Conservation (phyloP, 2,888 invertebrate genomes). For the Himalopsyche japonica region DNA sequence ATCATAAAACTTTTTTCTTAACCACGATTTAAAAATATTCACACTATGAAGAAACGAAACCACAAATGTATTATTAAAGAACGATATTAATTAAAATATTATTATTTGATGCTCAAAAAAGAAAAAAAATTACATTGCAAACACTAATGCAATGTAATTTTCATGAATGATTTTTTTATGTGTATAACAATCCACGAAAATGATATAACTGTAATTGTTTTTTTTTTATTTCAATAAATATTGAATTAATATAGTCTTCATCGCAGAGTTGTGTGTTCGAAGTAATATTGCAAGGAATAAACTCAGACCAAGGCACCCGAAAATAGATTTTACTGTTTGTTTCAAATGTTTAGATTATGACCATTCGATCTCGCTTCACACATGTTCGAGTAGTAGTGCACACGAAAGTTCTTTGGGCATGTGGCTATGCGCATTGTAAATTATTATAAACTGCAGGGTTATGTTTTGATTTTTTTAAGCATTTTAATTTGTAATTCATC, state of each 20-base stretch:
- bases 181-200: too few relatives aligned
- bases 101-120: too few relatives aligned
- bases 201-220: too few relatives aligned
- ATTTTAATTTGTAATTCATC: too few relatives aligned
- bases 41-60: too few relatives aligned
- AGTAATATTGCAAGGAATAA: background rate
- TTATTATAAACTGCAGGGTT: background rate
- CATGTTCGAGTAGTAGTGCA: slow-evolving; percentile 7
- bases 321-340: slow-evolving; percentile 41
- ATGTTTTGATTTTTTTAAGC: background rate
- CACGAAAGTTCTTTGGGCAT: slow-evolving; percentile 2
- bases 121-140: too few relatives aligned
- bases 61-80: too few relatives aligned
- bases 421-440: background rate
- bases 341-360: slow-evolving; percentile 41
- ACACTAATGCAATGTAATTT: too few relatives aligned
- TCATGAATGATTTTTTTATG: too few relatives aligned
- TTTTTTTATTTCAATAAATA: background rate
- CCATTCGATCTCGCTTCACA: slow-evolving; percentile 31
- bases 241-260: background rate
- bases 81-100: too few relatives aligned
- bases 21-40: too few relatives aligned
- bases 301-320: slow-evolving; percentile 10
- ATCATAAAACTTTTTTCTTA: too few relatives aligned
- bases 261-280: background rate